Evolutionary conservation across 2,797 vertebrate species (phyloP), one percentile per base, ranked within the genome.

Genomic region (Kryptopterus vitreolus): DNA sequence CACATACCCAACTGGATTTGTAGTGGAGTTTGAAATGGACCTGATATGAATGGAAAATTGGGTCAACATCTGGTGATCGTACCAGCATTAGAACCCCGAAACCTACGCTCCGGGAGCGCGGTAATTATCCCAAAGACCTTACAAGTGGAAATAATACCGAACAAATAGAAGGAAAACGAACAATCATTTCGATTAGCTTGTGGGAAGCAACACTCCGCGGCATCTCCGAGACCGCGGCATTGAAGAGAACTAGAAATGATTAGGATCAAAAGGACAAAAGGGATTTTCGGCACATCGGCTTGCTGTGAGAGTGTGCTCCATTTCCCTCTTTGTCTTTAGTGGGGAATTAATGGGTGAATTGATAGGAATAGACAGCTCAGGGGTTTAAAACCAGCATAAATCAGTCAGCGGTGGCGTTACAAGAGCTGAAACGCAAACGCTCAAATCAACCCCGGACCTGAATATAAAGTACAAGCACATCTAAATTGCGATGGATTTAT

Each of bases 311-410:
- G 83, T 88, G 77, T 90, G 87, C 87, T 89, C 88, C 87, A 76
- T 88, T 90, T 92, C 92, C 89, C 90, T 87, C 7, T 82, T 81
- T 82, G 89, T 89, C 89, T 88, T 79, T 87, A 91, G 88, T 83
- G 58, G 76, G 89, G 91, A 89, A 87, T 91, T 93, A 93, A 94
- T 92, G 90, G 90, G 89, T 91, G 89, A 92, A 93, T 92, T 91
- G 88, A 93, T 91, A 74, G 86, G 88, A 92, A 85, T 88, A 87
- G 92, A 92, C 91, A 91, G 87, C 89, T 87, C 89, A 87, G 85
- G 84, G 88, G 88, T 91, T 86, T 87, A 78, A 52, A 83, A 89
- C 85, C 86, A 87, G 88, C 89, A 89, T 86, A 82, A 75, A n/a
- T 63, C 92, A 53, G 55, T 90, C 77, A 82, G 43, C 26, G 10